Percentiles rank a stretch among this genome's conserved stretches.
These are phyloP conservation scores for Rhinopithecus roxellana DNA, from an alignment of 2,113 vertebrate genomes.

Conservation along the genomic window DNA sequence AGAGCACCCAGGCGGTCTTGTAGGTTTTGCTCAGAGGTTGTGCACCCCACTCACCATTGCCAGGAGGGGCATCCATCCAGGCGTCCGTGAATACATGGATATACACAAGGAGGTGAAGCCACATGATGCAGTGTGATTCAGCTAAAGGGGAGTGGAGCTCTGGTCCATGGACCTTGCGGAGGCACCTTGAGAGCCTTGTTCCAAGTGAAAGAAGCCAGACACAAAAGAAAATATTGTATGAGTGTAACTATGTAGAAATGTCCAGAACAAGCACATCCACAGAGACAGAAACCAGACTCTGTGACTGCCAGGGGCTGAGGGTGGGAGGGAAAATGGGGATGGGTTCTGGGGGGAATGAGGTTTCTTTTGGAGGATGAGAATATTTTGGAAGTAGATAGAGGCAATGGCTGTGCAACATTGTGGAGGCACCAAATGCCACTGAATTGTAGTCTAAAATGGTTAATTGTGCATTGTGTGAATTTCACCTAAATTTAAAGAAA, in stretches of 20 bases:
- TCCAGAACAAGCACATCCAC: no score
- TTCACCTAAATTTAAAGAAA: neutral
- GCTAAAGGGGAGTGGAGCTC: neutral
- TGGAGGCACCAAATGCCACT: neutral
- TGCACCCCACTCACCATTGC: fast-evolving
- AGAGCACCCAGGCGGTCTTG: neutral
- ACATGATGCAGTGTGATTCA: fast-evolving
- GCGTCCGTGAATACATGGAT: no score
- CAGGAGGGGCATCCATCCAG: neutral
- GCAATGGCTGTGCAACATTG: no score
- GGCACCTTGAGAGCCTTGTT: neutral
- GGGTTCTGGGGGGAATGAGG: neutral
- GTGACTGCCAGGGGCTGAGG: no score
- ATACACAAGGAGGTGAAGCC: no score
- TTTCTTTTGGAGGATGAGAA: neutral
- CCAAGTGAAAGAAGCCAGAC: neutral
- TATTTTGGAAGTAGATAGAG: neutral
- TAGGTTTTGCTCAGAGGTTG: neutral
- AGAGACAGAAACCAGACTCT: neutral
- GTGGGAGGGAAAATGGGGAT: neutral
- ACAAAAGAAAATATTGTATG: neutral
- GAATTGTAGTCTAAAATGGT: neutral
- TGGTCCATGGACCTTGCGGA: no score
- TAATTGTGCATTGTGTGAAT: neutral
- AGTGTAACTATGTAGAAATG: neutral